Base-by-base conservation (phyloP, 2,113 vertebrate species). In the Hylia prasina region DNA sequence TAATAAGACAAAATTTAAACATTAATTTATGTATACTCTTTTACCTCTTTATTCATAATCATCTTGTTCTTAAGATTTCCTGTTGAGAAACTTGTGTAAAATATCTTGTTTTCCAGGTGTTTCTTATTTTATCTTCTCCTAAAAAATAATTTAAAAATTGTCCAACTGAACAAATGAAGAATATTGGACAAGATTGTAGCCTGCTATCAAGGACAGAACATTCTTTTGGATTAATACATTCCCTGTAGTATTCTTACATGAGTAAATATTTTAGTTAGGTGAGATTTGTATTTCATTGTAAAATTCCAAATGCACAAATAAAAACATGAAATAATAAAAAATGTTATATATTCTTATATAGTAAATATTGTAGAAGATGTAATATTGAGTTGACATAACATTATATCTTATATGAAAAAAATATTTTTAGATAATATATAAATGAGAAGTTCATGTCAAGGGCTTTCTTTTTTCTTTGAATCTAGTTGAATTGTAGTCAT, bases 1-100 rank as follows among this genome's bases (percentile, higher is more conserved):
- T 94, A 97, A 83, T 81, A 94, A 93, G 60, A 93, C 16, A 96
- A 96, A 90, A 63, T 63, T 96, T 95, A 93, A 97, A 65, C 25
- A 42, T 53, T 93, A 96, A 94, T 95, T 95, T 94, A 35, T 86
- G 19, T 65, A 28, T 87, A 84, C 5, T 83, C 47, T 96, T 96
- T 42, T 75, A 89, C n/a, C 6, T 85, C 33, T 94, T 96, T 95
- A 86, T 96, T 96, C 33, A 71, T 44, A 94, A 27, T 8, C 58
- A 65, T 64, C 50, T 18, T 91, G 30, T 78, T 91, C 57, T 95
- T 90, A 93, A n/a, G 11, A 76, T 82, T 90, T 91, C 30, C 76
- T 77, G 18, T 10, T 47, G 9, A 90, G 45, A 94, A 95, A 91
- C 20, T 61, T 82, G 9, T 20, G 33, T 8, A 51, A 51, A 23